Evolutionary conservation across 53 echinoderm and acorn worm genomes (phyloP).

Genomic region (Zoroaster sp.): DNA sequence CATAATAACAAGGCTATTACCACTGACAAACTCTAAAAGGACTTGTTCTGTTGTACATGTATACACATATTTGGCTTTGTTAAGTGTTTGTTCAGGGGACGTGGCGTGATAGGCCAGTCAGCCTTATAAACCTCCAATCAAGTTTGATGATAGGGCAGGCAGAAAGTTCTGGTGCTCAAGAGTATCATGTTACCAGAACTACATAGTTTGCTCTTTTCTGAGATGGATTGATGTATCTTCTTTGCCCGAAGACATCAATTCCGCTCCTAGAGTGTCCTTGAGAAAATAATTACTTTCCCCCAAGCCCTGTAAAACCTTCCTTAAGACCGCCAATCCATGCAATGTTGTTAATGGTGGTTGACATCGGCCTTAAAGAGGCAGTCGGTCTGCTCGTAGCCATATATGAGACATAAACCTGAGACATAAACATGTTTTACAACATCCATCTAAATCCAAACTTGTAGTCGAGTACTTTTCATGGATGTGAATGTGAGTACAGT

Average conservation of each 20-base stretch:
- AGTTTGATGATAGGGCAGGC: background rate
- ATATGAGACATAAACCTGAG: too few relatives aligned
- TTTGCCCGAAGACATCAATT: constrained; percentile 35
- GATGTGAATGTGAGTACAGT: too few relatives aligned
- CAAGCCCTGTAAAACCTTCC: background rate
- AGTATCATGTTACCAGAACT: background rate
- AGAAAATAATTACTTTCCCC: constrained; percentile 51
- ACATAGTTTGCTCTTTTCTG: background rate
- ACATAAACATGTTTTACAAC: too few relatives aligned
- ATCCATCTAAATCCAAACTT: too few relatives aligned
- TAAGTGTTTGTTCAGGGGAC: too few relatives aligned
- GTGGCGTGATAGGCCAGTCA: too few relatives aligned
- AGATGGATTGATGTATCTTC: background rate
- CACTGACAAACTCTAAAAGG: too few relatives aligned
- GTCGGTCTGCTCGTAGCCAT: background rate
- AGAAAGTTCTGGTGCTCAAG: background rate
- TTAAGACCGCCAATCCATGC: constrained; percentile 30
- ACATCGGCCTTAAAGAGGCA: background rate
- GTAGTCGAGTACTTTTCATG: too few relatives aligned
- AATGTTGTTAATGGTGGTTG: background rate
- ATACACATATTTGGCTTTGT: too few relatives aligned
- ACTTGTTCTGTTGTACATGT: too few relatives aligned
- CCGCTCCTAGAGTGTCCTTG: constrained; percentile 39
- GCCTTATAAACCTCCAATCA: background rate
- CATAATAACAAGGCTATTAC: too few relatives aligned